These are phyloP conservation scores for Koerneria pararmatus DNA, from an alignment of 2,888 invertebrate genomes.

Conservation along the genomic window DNA sequence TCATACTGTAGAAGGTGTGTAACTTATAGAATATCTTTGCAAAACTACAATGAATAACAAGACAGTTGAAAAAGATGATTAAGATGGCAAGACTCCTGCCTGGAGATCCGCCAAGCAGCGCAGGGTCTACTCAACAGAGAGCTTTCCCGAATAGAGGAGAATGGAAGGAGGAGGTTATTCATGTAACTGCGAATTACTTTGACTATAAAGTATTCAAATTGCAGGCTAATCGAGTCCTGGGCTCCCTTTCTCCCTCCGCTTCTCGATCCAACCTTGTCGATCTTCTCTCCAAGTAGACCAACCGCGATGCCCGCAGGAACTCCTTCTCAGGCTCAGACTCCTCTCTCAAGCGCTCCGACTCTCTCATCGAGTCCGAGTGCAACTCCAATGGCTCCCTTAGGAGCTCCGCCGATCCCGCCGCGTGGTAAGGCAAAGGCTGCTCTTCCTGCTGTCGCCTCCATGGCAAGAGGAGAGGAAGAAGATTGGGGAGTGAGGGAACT, in stretches of 20 bases:
- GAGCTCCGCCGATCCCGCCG: neutral
- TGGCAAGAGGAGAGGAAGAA: constrained; percentile 21
- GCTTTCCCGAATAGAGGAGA: constrained; percentile 79
- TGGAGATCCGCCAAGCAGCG: constrained; percentile 89
- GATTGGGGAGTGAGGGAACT: constrained; percentile 21
- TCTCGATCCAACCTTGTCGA: constrained; percentile 62
- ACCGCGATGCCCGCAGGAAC: constrained; percentile 10
- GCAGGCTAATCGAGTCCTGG: constrained; percentile 93
- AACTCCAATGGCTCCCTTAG: too few relatives aligned
- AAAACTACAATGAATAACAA: too few relatives aligned
- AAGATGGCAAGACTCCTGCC: constrained; percentile 92
- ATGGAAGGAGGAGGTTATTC: constrained; percentile 66
- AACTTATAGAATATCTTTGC: too few relatives aligned
- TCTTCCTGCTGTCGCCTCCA: constrained; percentile 1
- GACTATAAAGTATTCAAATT: constrained; percentile 57
- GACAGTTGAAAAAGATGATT: too few relatives aligned
- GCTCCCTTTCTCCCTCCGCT: constrained; percentile 82
- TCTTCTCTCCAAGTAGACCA: constrained; percentile 53
- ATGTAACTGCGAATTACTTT: too few relatives aligned
- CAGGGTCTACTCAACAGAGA: constrained; percentile 92
- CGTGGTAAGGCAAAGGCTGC: neutral
- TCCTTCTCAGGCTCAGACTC: constrained; percentile 14
- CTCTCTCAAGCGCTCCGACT: constrained; percentile 29
- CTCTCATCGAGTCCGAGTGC: constrained; percentile 39
- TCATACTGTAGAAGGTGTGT: neutral